phyloP scores from a whole-genome alignment of 2,797 vertebrate species.

The Melanotaenia nigrans region DNA sequence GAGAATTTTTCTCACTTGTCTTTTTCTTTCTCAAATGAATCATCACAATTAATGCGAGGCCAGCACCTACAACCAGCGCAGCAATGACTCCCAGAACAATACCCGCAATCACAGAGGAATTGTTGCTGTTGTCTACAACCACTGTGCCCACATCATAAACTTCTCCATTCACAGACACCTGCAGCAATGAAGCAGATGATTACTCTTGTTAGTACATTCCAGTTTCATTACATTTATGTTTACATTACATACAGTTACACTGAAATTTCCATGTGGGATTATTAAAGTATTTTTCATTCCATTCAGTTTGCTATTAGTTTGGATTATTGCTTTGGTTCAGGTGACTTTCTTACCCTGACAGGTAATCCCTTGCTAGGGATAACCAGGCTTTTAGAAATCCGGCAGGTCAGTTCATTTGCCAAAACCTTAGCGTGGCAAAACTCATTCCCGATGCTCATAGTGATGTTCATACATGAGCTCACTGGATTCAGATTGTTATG shows the following conservation, averaged over 20 bases:
- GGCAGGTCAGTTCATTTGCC: conserved; percentile 89
- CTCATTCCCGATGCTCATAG: conserved; percentile 86
- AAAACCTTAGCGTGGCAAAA: conserved; percentile 86
- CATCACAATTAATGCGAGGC: conserved; percentile 76
- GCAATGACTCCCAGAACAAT: conserved; percentile 82
- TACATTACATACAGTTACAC: background rate
- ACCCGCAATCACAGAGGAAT: conserved; percentile 62
- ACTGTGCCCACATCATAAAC: conserved; percentile 83
- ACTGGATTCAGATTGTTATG: conserved; percentile 86
- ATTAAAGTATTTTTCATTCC: background rate
- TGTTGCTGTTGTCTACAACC: conserved; percentile 48
- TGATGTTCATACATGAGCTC: conserved; percentile 87
- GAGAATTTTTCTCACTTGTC: conserved; percentile 73
- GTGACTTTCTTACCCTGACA: conserved; percentile 81
- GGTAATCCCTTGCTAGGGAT: conserved; percentile 79
- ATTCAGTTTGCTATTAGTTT: background rate
- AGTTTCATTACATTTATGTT: background rate
- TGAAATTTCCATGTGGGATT: background rate
- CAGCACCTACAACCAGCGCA: conserved; percentile 76
- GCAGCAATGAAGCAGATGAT: conserved; percentile 1
- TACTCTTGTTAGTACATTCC: background rate
- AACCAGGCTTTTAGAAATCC: conserved; percentile 82
- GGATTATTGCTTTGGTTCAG: background rate
- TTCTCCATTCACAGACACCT: conserved; percentile 87
- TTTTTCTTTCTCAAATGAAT: conserved; percentile 79